phyloP scores from a whole-genome alignment of 2,113 vertebrate species.

The Vulpes vulpes region DNA sequence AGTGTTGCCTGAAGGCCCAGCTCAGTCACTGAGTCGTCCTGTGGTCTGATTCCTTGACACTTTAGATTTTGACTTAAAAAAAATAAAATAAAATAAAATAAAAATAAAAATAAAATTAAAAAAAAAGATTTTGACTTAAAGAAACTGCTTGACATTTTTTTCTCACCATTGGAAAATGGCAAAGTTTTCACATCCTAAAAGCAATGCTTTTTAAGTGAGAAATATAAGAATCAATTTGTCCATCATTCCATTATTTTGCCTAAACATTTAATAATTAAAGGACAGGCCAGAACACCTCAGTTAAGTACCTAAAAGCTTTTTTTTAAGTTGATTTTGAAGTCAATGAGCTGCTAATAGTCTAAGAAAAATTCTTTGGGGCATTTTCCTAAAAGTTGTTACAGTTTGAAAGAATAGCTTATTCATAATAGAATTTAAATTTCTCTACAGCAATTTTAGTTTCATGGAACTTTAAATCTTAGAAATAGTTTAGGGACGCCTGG shows the following conservation, averaged over 20 bases:
- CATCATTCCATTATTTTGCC: constrained; percentile 26
- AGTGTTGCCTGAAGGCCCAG: background rate
- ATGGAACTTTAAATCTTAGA: constrained; percentile 44
- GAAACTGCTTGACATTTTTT: constrained; percentile 1
- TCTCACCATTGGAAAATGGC: constrained; percentile 31
- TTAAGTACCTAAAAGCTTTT: background rate
- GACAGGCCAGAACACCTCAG: background rate
- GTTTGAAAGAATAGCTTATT: background rate
- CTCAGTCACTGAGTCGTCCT: constrained; percentile 5
- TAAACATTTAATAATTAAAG: constrained; percentile 66
- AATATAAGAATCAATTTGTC: constrained; percentile 51
- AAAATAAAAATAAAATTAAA: too few relatives aligned
- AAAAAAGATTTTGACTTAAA: background rate
- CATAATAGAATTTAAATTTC: constrained; percentile 52
- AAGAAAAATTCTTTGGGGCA: constrained; percentile 30
- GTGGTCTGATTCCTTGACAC: background rate
- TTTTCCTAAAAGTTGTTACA: constrained; percentile 21
- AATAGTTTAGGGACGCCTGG: too few relatives aligned
- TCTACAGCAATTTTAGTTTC: background rate
- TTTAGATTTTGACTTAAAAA: constrained; percentile 25
- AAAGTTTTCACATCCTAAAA: constrained; percentile 47
- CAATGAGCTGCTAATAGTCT: background rate
- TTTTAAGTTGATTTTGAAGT: background rate
- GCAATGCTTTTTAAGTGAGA: constrained; percentile 42
- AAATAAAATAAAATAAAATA: background rate